Conservation (phyloP, 2,888 invertebrate species). For the Microdon myrmicae region DNA sequence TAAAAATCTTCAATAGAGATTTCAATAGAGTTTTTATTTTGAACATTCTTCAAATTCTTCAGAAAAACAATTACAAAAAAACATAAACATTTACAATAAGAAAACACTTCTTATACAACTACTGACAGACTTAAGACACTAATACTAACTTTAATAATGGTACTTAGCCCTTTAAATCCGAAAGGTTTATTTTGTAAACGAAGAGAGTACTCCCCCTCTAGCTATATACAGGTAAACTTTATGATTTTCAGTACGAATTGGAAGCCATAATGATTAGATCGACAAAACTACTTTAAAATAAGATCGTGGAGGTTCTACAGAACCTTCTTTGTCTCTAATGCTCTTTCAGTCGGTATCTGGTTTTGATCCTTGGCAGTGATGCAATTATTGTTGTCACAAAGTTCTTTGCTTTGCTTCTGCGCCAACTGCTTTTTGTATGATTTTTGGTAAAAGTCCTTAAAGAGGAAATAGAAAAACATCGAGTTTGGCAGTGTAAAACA, state of each 20-base stretch:
- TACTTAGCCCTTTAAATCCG: too few species aligned
- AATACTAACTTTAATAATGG: too few species aligned
- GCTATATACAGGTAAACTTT: too few species aligned
- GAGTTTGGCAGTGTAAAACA: constrained; percentile 89
- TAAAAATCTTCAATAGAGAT: too few species aligned
- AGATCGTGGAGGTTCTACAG: constrained; percentile 25
- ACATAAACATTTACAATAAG: too few species aligned
- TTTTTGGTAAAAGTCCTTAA: constrained; percentile 90
- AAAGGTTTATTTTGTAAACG: too few species aligned
- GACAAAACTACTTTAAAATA: constrained; percentile 47
- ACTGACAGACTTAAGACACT: too few species aligned
- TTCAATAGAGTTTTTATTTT: too few species aligned
- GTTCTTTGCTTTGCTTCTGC: constrained; percentile 26
- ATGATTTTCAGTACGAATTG: constrained; percentile 31
- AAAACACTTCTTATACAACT: too few species aligned
- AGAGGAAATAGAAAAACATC: constrained; percentile 91
- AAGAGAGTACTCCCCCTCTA: too few species aligned
- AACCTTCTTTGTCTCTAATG: constrained; percentile 27
- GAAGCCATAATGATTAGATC: constrained; percentile 45
- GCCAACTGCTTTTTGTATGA: constrained; percentile 70
- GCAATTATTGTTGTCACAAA: constrained; percentile 58
- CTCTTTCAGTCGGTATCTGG: constrained; percentile 4
- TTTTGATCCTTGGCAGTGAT: constrained; percentile 58
- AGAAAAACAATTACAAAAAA: too few species aligned
- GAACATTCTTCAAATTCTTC: too few species aligned